These are phyloP conservation scores for Raja brachyura DNA, from an alignment of 2,113 vertebrate genomes.

Conservation along the genomic window DNA sequence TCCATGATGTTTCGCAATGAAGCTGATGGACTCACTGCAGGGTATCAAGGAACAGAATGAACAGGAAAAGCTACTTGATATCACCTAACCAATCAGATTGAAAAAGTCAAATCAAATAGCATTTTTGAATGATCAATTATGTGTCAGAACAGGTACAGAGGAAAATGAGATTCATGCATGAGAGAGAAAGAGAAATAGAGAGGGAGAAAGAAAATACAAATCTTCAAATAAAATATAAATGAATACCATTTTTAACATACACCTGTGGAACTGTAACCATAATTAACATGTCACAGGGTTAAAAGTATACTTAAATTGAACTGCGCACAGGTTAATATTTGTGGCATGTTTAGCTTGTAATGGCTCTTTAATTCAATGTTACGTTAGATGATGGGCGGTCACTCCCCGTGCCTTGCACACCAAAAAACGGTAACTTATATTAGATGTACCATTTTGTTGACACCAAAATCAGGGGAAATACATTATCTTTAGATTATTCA, in stretches of 20 bases:
- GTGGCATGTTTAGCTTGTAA: not conserved
- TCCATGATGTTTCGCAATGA: not conserved
- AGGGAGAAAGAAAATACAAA: not conserved
- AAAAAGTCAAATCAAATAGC: too few species aligned
- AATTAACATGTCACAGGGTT: not conserved
- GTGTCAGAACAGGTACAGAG: not conserved
- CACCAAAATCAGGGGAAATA: not conserved
- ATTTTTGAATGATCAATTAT: too few species aligned
- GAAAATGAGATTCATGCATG: not conserved
- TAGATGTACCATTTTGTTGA: not conserved
- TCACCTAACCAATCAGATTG: too few species aligned
- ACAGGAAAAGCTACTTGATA: not conserved
- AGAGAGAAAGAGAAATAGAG: not conserved
- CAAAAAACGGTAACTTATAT: not conserved
- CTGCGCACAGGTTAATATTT: not conserved
- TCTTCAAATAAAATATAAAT: too few species aligned
- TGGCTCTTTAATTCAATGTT: too few species aligned
- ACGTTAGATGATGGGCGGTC: too few species aligned
- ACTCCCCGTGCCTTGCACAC: too few species aligned
- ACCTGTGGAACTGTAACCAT: not conserved
- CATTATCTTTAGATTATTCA: not conserved
- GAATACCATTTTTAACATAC: too few species aligned
- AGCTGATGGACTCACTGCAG: not conserved
- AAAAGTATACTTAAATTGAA: not conserved
- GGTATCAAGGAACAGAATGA: not conserved